phyloP scores from a whole-genome alignment of 2,113 vertebrate species.

The Perognathus longimembris region DNA sequence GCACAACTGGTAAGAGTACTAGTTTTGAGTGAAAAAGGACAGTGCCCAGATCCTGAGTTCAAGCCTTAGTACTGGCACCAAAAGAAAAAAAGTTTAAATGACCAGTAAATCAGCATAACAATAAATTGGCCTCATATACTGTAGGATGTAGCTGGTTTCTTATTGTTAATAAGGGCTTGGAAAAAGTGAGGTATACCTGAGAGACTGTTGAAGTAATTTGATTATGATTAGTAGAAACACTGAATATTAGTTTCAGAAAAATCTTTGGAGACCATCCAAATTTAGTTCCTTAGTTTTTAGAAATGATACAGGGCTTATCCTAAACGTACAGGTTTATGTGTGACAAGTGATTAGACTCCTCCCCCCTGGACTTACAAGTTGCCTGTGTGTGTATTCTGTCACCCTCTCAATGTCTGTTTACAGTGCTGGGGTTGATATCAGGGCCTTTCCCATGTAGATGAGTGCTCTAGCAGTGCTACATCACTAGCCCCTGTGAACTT shows the following conservation, averaged over 20 bases:
- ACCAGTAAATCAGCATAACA: slow-evolving; percentile 14
- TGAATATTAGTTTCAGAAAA: slow-evolving; percentile 29
- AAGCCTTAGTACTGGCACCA: no score
- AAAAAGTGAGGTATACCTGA: neutral
- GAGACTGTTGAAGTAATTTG: slow-evolving; percentile 24
- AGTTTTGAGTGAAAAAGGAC: no score
- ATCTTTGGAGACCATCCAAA: neutral
- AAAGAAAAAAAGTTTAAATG: neutral
- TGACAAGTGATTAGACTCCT: neutral
- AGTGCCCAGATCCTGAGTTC: no score
- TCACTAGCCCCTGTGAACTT: neutral
- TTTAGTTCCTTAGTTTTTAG: slow-evolving; percentile 37
- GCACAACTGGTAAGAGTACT: no score
- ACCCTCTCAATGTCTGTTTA: neutral
- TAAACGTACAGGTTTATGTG: neutral
- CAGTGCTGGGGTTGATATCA: no score
- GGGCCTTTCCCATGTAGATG: neutral
- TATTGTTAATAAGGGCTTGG: neutral
- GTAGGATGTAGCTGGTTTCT: neutral
- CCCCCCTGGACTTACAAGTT: no score
- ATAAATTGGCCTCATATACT: neutral
- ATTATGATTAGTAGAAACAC: slow-evolving; percentile 19
- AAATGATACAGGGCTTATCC: neutral
- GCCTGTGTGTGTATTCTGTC: no score
- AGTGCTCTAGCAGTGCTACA: neutral